Percentiles rank a stretch among this genome's conserved stretches.
These are phyloP conservation scores for Hypomesus transpacificus DNA, from an alignment of 2,113 vertebrate species.

Conservation along the genomic window DNA sequence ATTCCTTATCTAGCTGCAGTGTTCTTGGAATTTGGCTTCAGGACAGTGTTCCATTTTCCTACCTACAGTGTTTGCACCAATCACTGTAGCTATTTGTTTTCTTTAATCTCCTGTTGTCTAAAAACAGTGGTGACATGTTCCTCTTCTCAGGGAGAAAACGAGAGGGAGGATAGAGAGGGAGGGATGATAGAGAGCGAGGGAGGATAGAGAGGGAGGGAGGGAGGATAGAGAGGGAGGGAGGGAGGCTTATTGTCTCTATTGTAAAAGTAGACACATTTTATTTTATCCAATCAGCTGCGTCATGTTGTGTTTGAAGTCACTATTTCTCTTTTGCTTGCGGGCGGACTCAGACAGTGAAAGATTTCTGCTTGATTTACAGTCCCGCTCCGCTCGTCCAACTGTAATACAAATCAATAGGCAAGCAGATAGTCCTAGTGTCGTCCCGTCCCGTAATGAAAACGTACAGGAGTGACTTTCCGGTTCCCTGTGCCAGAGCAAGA, in stretches of 20 bases:
- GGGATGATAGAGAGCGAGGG: neutral
- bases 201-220: neutral
- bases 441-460: slow-evolving; percentile 23
- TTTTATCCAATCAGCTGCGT: slow-evolving; percentile 23
- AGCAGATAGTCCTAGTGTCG: slow-evolving; percentile 21
- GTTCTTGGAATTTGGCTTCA: too few relatives aligned
- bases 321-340: slow-evolving; percentile 20
- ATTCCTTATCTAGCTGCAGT: too few relatives aligned
- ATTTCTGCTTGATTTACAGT: slow-evolving; percentile 10
- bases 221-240: neutral
- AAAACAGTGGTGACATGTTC: too few relatives aligned
- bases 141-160: neutral
- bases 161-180: neutral
- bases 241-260: slow-evolving; percentile 18
- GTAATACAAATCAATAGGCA: slow-evolving; percentile 41
- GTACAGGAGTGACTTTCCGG: slow-evolving; percentile 31
- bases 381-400: slow-evolving; percentile 18
- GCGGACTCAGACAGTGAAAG: neutral
- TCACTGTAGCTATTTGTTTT: too few relatives aligned
- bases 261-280: slow-evolving; percentile 38
- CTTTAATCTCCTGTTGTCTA: too few relatives aligned
- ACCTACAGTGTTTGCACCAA: too few relatives aligned
- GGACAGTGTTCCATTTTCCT: too few relatives aligned
- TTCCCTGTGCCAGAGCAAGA: neutral
- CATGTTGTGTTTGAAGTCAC: slow-evolving; percentile 4